phyloP scores from a whole-genome alignment of 53 echinoderm and acorn worm genomes.

The Pentamera pediparva region DNA sequence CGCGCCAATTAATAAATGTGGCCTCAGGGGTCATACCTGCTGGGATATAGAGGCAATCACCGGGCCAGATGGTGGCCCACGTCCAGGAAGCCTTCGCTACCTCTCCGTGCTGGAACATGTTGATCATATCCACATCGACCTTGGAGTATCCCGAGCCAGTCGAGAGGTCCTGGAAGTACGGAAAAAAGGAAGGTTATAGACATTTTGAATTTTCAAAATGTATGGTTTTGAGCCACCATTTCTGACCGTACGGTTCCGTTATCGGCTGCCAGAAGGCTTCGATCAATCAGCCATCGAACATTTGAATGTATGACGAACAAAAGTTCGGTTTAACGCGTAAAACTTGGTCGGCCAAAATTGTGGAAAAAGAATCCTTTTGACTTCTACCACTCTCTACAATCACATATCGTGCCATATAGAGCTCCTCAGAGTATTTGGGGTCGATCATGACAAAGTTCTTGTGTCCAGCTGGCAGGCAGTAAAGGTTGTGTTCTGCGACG shows the following conservation, averaged over 20 bases:
- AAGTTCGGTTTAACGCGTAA: no score
- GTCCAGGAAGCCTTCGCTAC: constrained; percentile 82
- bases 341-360: no score
- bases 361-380: no score
- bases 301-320: no score
- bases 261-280: no score
- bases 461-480: constrained; percentile 79
- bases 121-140: constrained; percentile 91
- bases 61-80: constrained; percentile 73
- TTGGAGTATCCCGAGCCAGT: constrained; percentile 74
- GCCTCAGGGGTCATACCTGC: constrained; percentile 33
- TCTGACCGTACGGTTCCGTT: no score
- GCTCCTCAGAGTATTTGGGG: constrained; percentile 54
- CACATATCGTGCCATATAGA: constrained; percentile 60
- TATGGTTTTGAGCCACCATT: no score
- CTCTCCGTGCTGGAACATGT: constrained; percentile 63
- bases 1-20: no score
- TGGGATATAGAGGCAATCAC: constrained; percentile 86
- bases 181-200: not conserved
- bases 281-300: no score
- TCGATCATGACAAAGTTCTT: constrained; percentile 97
- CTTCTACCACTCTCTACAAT: not conserved
- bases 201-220: no score
- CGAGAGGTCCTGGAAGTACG: constrained; percentile 24
- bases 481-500: constrained; percentile 86